phyloP scores from a whole-genome alignment of 2,888 invertebrate genomes.

The Toxonevra muliebris region DNA sequence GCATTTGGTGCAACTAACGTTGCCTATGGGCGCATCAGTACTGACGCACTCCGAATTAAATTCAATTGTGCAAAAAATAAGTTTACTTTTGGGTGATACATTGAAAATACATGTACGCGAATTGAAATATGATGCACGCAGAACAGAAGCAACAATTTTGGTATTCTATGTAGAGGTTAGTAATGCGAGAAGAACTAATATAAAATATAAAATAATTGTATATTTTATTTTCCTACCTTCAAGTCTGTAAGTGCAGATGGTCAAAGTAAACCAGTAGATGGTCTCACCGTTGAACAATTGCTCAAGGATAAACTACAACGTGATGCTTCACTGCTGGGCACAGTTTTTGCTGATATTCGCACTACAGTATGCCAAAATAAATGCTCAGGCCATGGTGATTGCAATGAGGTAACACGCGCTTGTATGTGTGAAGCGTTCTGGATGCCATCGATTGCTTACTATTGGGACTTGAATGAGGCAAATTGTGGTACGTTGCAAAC shows the following conservation, averaged over 20 bases:
- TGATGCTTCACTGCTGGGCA: conserved; percentile 74
- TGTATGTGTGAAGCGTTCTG: conserved; percentile 96
- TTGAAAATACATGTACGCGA: conserved; percentile 71
- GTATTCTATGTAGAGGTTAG: conserved; percentile 73
- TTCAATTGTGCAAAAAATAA: conserved; percentile 80
- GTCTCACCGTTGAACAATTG: conserved; percentile 73
- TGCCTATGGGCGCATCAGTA: conserved; percentile 77
- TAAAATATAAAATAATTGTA: not conserved
- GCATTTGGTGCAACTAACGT: conserved; percentile 82
- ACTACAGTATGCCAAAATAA: conserved; percentile 90
- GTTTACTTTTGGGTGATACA: conserved; percentile 77
- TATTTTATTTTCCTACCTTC: not conserved
- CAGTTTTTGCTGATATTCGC: conserved; percentile 80
- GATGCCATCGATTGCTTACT: conserved; percentile 86
- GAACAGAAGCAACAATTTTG: conserved; percentile 72
- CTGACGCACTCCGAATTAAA: conserved; percentile 72
- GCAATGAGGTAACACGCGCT: conserved; percentile 82
- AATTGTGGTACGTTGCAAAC: conserved; percentile 76
- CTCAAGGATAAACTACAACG: conserved; percentile 75
- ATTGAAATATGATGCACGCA: conserved; percentile 70
- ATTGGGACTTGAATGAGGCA: conserved; percentile 73
- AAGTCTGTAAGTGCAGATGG: conserved; percentile 21
- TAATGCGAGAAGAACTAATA: not conserved
- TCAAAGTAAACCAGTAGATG: conserved; percentile 62
- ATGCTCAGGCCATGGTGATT: conserved; percentile 91